Percentiles rank a stretch among this genome's conserved stretches.
These are phyloP conservation scores for Etheostoma nigrum DNA, from an alignment of 2,797 vertebrate species.

Conservation along the genomic window DNA sequence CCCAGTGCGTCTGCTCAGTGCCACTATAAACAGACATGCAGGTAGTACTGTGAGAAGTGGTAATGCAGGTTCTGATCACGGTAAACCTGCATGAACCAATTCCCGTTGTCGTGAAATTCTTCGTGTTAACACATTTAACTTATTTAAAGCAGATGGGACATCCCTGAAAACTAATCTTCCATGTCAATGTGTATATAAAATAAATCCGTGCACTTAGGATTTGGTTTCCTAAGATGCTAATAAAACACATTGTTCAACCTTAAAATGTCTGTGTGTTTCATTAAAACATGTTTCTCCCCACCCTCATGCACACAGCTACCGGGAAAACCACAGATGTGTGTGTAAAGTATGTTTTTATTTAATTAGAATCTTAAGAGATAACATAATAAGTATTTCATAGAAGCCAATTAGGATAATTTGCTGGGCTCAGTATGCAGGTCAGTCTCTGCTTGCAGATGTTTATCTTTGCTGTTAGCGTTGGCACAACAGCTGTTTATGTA, in stretches of 20 bases:
- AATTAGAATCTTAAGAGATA: conserved; percentile 59
- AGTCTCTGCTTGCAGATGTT: conserved; percentile 67
- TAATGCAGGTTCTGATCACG: background rate
- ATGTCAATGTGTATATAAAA: conserved; percentile 37
- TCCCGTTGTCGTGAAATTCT: conserved; percentile 7
- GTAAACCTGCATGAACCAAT: background rate
- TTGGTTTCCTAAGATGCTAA: conserved; percentile 51
- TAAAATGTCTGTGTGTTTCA: conserved; percentile 36
- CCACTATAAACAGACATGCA: conserved; percentile 30
- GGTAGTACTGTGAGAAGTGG: conserved; percentile 10
- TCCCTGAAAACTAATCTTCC: background rate
- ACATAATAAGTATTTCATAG: conserved; percentile 47
- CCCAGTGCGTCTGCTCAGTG: background rate
- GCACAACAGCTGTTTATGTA: conserved; percentile 65
- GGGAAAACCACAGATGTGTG: conserved; percentile 32
- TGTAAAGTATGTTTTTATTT: conserved; percentile 42
- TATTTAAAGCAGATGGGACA: conserved; percentile 53
- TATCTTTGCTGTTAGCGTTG: conserved; percentile 50
- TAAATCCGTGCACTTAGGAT: conserved; percentile 7
- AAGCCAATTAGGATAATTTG: conserved; percentile 74
- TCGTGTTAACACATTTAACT: conserved; percentile 50
- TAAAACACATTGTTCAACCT: conserved; percentile 64
- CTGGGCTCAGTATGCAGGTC: conserved; percentile 53
- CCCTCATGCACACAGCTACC: conserved; percentile 16
- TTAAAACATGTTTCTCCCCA: conserved; percentile 27